phyloP scores from a whole-genome alignment of 2,113 vertebrate genomes.

The human (Homo sapiens) region DNA sequence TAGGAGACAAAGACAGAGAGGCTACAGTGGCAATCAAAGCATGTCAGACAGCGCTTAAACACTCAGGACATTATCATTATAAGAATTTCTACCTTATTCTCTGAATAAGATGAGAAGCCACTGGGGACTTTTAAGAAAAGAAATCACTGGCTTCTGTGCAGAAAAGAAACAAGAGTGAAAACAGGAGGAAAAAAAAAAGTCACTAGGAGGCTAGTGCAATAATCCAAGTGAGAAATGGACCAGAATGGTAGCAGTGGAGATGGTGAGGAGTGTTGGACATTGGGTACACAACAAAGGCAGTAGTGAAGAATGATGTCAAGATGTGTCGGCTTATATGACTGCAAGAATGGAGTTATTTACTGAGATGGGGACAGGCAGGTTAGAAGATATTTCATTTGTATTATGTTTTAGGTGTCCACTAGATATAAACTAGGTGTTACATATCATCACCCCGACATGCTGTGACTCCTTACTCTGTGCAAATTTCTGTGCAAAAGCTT shows the following conservation, averaged over 20 bases:
- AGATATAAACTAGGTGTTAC: neutral
- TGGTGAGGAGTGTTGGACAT: neutral
- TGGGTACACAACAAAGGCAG: neutral
- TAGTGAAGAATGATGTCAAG: neutral
- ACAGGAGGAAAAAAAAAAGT: neutral
- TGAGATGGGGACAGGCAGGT: neutral
- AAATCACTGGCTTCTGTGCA: neutral
- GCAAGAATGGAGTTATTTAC: neutral
- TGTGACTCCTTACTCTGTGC: neutral
- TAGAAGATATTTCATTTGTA: neutral
- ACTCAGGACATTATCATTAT: neutral
- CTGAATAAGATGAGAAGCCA: neutral
- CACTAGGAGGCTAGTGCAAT: neutral
- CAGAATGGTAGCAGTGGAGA: neutral
- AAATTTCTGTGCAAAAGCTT: neutral
- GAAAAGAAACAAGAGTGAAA: neutral
- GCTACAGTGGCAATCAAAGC: neutral
- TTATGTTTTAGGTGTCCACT: neutral
- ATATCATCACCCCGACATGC: neutral
- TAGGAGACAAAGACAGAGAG: neutral
- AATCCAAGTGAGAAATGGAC: neutral
- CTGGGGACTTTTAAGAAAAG: neutral
- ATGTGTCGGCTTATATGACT: neutral
- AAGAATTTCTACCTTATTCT: neutral
- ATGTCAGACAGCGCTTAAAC: neutral